Evolutionary conservation across 92 coral and sea anemone genomes (phyloP).

Genomic region (Bergia sp.): DNA sequence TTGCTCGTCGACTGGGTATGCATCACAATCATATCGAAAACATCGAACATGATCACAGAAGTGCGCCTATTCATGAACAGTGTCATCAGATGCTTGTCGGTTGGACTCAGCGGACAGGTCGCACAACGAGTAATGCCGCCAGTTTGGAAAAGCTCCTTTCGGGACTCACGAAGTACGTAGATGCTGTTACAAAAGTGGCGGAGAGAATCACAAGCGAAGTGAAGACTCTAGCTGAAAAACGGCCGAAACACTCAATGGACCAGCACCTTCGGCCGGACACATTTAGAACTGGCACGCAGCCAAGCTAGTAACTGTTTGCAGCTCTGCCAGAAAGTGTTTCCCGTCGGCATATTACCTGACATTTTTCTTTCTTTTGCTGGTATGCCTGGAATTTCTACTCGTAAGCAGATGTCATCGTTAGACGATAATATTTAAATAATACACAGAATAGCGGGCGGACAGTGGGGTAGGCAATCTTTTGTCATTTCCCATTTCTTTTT

Average conservation of each 20-base stretch:
- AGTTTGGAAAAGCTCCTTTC: background rate
- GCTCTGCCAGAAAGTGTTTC: too few relatives aligned
- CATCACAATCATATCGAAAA: background rate
- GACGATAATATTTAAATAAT: too few relatives aligned
- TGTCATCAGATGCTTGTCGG: background rate
- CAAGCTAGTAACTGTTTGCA: background rate
- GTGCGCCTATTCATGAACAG: background rate
- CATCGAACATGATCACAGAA: background rate
- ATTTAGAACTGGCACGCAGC: background rate
- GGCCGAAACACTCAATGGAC: too few relatives aligned
- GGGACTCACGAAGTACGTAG: background rate
- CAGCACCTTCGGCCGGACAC: background rate
- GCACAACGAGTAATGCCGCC: background rate
- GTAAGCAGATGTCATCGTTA: too few relatives aligned
- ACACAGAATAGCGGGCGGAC: too few relatives aligned
- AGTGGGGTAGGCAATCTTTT: too few relatives aligned
- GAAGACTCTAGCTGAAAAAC: background rate
- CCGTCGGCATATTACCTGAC: background rate
- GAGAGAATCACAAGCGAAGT: constrained; percentile 2
- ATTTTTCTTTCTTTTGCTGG: background rate
- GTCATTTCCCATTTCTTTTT: too few relatives aligned
- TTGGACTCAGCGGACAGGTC: background rate
- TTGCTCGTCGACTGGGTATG: constrained; percentile 1
- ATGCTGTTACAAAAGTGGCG: background rate
- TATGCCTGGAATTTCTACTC: too few relatives aligned